phyloP scores from a whole-genome alignment of 2,888 invertebrate genomes.

The Eupithecia exiguata region DNA sequence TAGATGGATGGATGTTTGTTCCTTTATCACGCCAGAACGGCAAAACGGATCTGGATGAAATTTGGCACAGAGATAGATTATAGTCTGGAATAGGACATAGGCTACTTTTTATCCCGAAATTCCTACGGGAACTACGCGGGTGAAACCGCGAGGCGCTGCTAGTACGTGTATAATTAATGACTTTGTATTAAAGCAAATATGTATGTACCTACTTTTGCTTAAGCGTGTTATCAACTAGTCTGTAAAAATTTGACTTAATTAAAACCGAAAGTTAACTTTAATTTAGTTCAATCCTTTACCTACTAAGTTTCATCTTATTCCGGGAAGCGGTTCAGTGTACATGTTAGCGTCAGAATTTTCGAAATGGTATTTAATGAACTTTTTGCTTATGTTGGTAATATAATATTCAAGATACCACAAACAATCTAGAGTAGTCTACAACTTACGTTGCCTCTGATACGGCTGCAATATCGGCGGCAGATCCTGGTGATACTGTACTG shows the following conservation, averaged over 20 bases:
- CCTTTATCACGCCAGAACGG: no score
- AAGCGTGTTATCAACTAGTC: not conserved
- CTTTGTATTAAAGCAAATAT: not conserved
- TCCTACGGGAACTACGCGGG: no score
- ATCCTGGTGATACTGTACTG: conserved; percentile 62
- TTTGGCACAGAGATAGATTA: no score
- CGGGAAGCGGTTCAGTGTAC: not conserved
- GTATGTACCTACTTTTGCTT: not conserved
- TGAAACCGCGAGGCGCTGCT: no score
- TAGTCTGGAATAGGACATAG: no score
- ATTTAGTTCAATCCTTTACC: no score
- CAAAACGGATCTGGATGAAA: no score
- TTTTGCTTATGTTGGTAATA: not conserved
- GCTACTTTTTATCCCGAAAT: no score
- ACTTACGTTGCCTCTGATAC: conserved; percentile 70
- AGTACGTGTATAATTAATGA: not conserved
- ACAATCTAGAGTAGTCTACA: not conserved
- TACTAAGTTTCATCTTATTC: not conserved
- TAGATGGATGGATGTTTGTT: no score
- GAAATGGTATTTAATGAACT: no score
- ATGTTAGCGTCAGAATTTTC: no score
- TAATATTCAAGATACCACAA: not conserved
- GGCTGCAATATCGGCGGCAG: conserved; percentile 60
- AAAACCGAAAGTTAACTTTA: no score
- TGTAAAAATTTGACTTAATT: not conserved